Conservation (phyloP, 2,888 invertebrate genomes). For the Cataglyphis altisquamis region DNA sequence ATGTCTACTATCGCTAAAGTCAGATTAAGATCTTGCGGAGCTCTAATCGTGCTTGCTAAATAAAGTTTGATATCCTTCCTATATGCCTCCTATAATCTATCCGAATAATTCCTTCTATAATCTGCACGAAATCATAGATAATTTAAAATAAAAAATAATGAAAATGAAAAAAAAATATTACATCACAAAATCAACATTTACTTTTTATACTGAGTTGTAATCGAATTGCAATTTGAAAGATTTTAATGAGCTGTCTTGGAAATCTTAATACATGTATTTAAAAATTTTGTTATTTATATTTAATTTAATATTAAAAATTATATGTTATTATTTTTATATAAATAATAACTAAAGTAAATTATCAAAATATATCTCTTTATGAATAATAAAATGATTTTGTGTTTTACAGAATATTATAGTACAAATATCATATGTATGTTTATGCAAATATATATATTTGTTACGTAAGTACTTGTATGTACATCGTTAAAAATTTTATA, state of each 20-base stretch:
- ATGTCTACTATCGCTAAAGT: slow-evolving; percentile 17
- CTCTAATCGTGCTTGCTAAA: background rate
- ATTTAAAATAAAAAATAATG: background rate
- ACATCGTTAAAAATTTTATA: background rate
- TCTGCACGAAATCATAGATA: background rate
- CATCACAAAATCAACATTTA: slow-evolving; percentile 13
- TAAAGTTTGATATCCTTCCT: background rate
- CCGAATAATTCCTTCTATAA: background rate
- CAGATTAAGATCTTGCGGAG: slow-evolving; percentile 34
- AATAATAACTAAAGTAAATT: background rate
- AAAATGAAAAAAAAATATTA: background rate
- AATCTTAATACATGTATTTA: background rate
- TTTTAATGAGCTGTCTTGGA: background rate
- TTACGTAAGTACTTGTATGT: background rate
- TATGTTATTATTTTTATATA: no score
- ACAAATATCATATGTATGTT: background rate
- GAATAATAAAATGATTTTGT: background rate
- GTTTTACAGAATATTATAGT: background rate
- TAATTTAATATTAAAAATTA: no score
- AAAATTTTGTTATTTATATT: no score
- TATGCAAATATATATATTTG: background rate
- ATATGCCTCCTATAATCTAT: background rate
- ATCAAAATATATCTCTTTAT: background rate
- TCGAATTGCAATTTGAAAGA: background rate
- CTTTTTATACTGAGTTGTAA: background rate